Conservation (phyloP, 2,113 vertebrate genomes). For the Xyliphius kryptos region DNA sequence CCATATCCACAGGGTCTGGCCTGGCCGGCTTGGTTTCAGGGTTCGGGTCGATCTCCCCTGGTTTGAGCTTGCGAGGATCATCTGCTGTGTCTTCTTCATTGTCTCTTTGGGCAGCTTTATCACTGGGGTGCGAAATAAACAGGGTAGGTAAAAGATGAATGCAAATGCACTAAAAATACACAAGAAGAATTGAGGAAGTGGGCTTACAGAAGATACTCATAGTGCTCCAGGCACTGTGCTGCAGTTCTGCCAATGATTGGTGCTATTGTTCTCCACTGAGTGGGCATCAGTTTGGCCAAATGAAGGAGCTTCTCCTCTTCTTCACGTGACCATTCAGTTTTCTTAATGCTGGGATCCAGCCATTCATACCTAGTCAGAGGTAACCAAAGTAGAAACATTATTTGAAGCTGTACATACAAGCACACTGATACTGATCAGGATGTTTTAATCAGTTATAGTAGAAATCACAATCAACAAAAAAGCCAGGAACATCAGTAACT, state of each 20-base stretch:
- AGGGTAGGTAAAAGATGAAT: no score
- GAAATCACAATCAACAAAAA: no score
- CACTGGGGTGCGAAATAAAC: no score
- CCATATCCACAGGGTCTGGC: slow-evolving; percentile 97
- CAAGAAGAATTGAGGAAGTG: no score
- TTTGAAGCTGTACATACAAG: no score
- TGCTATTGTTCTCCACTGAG: slow-evolving; percentile 97
- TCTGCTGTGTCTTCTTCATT: slow-evolving; percentile 94
- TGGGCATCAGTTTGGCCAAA: slow-evolving; percentile 97
- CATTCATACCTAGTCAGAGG: slow-evolving; percentile 99
- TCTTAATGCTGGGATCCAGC: slow-evolving; percentile 98
- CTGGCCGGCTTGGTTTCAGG: slow-evolving; percentile 97
- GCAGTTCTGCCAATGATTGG: slow-evolving; percentile 96
- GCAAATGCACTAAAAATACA: no score
- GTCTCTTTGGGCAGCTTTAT: slow-evolving; percentile 94
- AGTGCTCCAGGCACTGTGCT: slow-evolving; percentile 96
- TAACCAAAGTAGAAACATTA: no score
- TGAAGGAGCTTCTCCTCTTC: slow-evolving; percentile 96
- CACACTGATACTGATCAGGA: no score
- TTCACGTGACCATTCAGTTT: slow-evolving; percentile 97
- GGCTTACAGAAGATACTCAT: slow-evolving; percentile 91
- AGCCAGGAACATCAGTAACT: no score
- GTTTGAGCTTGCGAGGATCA: slow-evolving; percentile 94
- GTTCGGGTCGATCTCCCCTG: slow-evolving; percentile 97
- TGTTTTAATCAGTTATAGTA: no score